Base-by-base conservation (phyloP, 1,140 invertebrate genomes). In the Sarcophaga peregrina region DNA sequence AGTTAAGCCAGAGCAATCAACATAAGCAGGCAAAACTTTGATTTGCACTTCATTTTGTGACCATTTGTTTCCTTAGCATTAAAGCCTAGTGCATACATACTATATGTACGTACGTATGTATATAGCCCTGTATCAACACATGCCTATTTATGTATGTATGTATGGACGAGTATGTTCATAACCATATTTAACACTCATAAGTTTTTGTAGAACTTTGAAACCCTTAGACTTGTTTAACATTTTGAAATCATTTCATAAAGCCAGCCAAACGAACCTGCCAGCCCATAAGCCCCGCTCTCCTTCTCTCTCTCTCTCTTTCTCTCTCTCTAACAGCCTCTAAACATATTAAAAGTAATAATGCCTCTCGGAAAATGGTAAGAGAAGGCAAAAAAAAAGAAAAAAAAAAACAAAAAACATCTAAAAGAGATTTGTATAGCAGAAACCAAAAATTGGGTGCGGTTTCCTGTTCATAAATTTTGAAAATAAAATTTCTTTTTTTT, bases 21-120 rank as follows among this genome's bases (percentile, higher is more conserved):
- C 48, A 78, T 78, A 50, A 78, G 75, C 47, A 78, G 58, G 75
- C 75, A 78, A 50, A 58, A 78, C 75, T 78, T 78, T 78, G 75
- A 78, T 78, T 78, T 78, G 75, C 47, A 78, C 75, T 78, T 78
- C 75, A 78, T 78, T 78, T 78, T 78, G 75, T 78, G 75, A 78
- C 47, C 47, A 78, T 78, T 78, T 50, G 75, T 78, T 78, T 50
- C 20, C 47, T 68, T 68, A 20, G 20, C n/a, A n/a, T 20, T n/a
- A 78, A 50, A 50, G n/a, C 4, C 37, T n/a, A 45, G 45, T 5
- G 4, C 46, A 76, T 15, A n/a, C 15, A 47, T 8, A 76, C 45
- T 37, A 4, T 37, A 2, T 37, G 25, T 37, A 37, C 25, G 48
- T 5, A 46, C 45, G 3, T 46, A 47, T 17, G 4, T 46, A 76